These are phyloP conservation scores for Drosophila mettleri DNA, from an alignment of 2,888 invertebrate genomes.

Conservation along the genomic window DNA sequence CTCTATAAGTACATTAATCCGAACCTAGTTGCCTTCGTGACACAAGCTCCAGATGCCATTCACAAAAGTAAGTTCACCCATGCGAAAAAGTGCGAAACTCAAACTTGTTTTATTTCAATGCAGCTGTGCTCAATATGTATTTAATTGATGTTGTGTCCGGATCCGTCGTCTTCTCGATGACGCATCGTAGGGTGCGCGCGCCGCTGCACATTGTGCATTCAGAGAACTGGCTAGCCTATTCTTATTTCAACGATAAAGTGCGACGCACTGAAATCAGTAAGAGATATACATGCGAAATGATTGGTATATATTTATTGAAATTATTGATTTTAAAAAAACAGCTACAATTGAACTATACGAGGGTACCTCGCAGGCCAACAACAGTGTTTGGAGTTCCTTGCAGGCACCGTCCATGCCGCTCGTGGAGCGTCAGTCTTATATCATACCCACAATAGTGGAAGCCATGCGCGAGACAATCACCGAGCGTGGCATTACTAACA, in stretches of 20 bases:
- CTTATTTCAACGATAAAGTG: constrained; percentile 96
- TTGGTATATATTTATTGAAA: background rate
- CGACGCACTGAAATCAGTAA: constrained; percentile 94
- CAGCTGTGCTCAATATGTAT: constrained; percentile 93
- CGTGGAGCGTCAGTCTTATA: constrained; percentile 94
- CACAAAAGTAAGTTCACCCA: constrained; percentile 88
- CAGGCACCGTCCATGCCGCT: constrained; percentile 90
- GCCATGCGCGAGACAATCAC: constrained; percentile 95
- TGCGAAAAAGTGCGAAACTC: no score
- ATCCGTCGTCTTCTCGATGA: constrained; percentile 92
- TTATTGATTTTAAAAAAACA: constrained; percentile 56
- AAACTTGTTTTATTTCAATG: constrained; percentile 36
- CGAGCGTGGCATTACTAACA: constrained; percentile 95
- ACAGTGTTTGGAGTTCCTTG: constrained; percentile 95
- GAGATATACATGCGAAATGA: constrained; percentile 23
- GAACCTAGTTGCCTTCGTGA: constrained; percentile 95
- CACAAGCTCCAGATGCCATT: constrained; percentile 90
- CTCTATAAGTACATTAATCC: constrained; percentile 99
- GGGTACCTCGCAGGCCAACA: constrained; percentile 93
- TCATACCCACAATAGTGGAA: constrained; percentile 92
- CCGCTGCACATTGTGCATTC: constrained; percentile 96
- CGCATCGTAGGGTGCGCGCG: constrained; percentile 93
- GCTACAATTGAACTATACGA: constrained; percentile 98
- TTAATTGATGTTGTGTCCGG: constrained; percentile 96
- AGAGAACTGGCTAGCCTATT: constrained; percentile 98